phyloP scores from a whole-genome alignment of 2,888 invertebrate species.

The Norana najaformis region DNA sequence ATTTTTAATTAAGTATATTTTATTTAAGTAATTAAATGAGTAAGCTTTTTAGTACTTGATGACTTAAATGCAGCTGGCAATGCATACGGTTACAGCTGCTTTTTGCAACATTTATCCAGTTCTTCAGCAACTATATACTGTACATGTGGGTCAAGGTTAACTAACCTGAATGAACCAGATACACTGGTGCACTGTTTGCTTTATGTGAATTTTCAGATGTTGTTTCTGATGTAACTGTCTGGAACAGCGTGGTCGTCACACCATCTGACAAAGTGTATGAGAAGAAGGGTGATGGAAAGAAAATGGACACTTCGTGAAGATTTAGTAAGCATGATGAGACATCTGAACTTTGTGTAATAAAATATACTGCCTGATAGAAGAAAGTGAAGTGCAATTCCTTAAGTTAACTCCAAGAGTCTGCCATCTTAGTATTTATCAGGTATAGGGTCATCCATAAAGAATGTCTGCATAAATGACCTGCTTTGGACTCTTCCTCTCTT shows the following conservation, averaged over 20 bases:
- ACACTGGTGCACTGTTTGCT: neutral
- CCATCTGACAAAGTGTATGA: constrained; percentile 20
- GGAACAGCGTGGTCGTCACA: constrained; percentile 16
- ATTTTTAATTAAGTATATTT: neutral
- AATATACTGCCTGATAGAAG: too few species aligned
- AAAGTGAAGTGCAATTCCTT: too few species aligned
- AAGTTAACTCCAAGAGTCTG: too few species aligned
- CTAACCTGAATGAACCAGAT: too few species aligned
- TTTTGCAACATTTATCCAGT: neutral
- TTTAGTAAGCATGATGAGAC: neutral
- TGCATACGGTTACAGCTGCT: neutral
- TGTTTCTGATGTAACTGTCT: neutral
- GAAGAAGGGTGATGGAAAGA: neutral
- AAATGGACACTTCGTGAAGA: neutral
- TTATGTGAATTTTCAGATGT: neutral
- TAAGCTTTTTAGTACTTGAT: neutral
- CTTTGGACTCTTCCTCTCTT: too few species aligned
- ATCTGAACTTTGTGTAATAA: too few species aligned
- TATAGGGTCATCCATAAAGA: too few species aligned
- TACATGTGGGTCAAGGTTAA: too few species aligned
- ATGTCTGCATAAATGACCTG: too few species aligned
- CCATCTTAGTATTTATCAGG: too few species aligned
- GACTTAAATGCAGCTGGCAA: neutral
- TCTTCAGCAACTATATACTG: neutral
- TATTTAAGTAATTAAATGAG: neutral